Evolutionary conservation across 2,888 invertebrate genomes (phyloP), one percentile per base, ranked within the genome.

Genomic region (Belgica antarctica): DNA sequence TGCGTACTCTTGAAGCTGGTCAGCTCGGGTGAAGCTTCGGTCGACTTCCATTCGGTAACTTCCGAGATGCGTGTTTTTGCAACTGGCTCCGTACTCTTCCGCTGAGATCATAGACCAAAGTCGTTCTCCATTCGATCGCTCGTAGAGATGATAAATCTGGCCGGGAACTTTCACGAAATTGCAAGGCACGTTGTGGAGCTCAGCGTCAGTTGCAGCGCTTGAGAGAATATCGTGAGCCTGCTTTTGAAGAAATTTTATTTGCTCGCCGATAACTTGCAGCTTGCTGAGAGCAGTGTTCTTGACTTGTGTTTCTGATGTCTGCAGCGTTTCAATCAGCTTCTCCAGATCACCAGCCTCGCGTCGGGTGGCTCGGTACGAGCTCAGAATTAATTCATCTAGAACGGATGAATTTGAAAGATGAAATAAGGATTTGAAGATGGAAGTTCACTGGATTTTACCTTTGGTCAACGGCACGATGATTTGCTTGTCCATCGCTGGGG

Each of bases 61-160:
- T 10, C 88, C 89, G 59, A 87, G 76, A 76, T 82, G 87, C 62
- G 79, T 78, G 74, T 89, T 87, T 3, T 85, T 83, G 71, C 84
- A 82, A 17, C 80, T 78, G 52, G 76, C 73, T 59, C 85, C 86
- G 90, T 90, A 92, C 78, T 91, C 90, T 79, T 87, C 79, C 28
- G 89, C 89, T 62, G 88, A 87, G 24, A 91, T 77, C 82, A 91
- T 86, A 59, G 90, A 89, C 74, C 90, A 87, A 77, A 89, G 90
- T 72, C 80, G 80, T 76, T 88, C 86, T 4, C 88, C 89, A 1
- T 85, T 84, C 59, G 81, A 75, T 75, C 85, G 80, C 75, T 85
- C 78, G 77, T 90, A 91, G 46, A 90, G 80, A 78, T 90, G 87
- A 78, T 91, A 91, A 22, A 85, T 79, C 34, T 84, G 83, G 0